phyloP scores from a whole-genome alignment of 2,113 vertebrate genomes.

The Machaerirhynchus nigripectus region DNA sequence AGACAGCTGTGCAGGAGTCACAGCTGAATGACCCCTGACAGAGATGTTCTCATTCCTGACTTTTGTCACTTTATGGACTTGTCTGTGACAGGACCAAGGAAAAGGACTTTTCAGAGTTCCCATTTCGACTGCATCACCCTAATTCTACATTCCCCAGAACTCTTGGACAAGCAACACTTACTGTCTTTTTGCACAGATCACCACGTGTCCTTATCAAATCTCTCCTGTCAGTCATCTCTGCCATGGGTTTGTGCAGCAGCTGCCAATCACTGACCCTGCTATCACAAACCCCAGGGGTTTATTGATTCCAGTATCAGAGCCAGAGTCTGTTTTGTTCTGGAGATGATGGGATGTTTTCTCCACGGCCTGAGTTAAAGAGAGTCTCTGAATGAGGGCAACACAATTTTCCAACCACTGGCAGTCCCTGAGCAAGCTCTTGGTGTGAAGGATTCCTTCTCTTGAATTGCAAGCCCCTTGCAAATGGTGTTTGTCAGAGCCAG shows the following conservation, averaged over 20 bases:
- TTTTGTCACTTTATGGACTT: not conserved
- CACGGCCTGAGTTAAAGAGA: not conserved
- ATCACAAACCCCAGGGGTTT: not conserved
- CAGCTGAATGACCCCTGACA: not conserved
- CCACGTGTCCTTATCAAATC: not conserved
- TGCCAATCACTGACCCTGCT: not conserved
- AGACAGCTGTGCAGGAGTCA: not conserved
- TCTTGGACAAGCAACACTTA: not conserved
- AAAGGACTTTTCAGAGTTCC: not conserved
- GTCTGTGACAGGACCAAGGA: not conserved
- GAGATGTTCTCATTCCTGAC: not conserved
- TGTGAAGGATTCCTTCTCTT: not conserved
- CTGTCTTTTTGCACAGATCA: not conserved
- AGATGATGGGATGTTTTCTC: not conserved
- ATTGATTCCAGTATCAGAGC: not conserved
- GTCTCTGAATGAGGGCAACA: not conserved
- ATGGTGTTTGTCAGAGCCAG: not conserved
- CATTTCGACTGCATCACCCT: not conserved
- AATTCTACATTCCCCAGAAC: not conserved
- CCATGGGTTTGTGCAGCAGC: not conserved
- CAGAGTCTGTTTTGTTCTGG: not conserved
- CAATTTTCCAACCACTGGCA: not conserved
- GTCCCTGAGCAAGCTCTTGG: not conserved
- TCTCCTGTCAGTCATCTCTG: not conserved
- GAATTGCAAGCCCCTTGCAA: not conserved